Evolutionary conservation across 2,888 invertebrate species (phyloP).

Genomic region (Hypsopygia costalis): DNA sequence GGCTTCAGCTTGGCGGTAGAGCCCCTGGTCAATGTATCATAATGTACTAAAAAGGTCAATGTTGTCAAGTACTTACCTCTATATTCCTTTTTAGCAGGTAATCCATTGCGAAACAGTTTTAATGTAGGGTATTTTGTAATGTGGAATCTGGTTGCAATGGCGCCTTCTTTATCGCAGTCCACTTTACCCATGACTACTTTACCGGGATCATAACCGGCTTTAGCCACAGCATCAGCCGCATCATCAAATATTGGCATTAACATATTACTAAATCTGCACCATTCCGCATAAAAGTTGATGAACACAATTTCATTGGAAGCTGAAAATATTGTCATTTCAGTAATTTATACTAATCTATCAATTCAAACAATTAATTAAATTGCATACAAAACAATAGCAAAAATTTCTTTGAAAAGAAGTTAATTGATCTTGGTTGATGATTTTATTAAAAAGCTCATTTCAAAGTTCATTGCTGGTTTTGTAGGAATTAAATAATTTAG

Average conservation of each 20-base stretch:
- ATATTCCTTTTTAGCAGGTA: constrained; percentile 94
- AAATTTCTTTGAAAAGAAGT: too few species aligned
- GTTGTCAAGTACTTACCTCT: constrained; percentile 87
- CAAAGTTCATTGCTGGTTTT: too few species aligned
- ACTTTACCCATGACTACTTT: constrained; percentile 97
- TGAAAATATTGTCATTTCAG: constrained; percentile 70
- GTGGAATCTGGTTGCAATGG: constrained; percentile 94
- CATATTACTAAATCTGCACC: constrained; percentile 99
- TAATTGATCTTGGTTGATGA: too few species aligned
- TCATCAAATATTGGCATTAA: constrained; percentile 98
- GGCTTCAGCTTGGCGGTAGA: too few species aligned
- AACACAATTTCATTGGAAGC: constrained; percentile 98
- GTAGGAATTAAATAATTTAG: too few species aligned
- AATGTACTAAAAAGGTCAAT: too few species aligned
- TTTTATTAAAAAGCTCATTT: too few species aligned
- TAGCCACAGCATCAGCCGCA: constrained; percentile 91
- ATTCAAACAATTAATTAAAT: too few species aligned
- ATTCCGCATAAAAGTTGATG: constrained; percentile 99
- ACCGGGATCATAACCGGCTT: constrained; percentile 89
- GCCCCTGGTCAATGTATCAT: too few species aligned
- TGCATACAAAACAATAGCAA: too few species aligned
- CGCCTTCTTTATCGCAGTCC: constrained; percentile 96
- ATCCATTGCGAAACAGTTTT: constrained; percentile 95
- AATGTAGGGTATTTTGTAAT: constrained; percentile 99
- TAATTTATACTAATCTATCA: too few species aligned